Evolutionary conservation across 2,888 invertebrate genomes (phyloP).

Genomic region (Hydriomena furcata): DNA sequence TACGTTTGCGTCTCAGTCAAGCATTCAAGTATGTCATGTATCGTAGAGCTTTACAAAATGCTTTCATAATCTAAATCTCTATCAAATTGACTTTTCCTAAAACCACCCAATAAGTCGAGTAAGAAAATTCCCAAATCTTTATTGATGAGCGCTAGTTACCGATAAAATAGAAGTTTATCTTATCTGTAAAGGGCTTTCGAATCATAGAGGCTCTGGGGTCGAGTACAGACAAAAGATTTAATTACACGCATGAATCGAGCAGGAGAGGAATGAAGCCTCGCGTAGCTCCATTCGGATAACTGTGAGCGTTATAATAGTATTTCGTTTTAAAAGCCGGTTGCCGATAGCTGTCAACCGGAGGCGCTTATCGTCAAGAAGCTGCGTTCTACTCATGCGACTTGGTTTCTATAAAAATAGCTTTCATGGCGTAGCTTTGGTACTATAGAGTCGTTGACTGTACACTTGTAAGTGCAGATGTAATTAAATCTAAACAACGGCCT

Average conservation of each 20-base stretch:
- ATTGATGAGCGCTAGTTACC: conserved; percentile 59
- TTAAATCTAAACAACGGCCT: too few relatives aligned
- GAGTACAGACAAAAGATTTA: conserved; percentile 78
- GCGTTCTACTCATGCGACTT: too few relatives aligned
- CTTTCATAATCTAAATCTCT: conserved; percentile 5
- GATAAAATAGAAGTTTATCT: conserved; percentile 45
- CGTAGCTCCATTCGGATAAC: conserved; percentile 56
- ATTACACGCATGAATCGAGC: conserved; percentile 83
- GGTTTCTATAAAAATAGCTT: too few relatives aligned
- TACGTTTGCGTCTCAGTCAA: too few relatives aligned
- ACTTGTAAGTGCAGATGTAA: too few relatives aligned
- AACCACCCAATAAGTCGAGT: conserved; percentile 55
- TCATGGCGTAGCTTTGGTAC: too few relatives aligned
- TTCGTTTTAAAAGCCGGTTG: neutral
- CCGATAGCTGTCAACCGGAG: neutral
- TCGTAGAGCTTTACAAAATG: neutral
- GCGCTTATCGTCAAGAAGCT: too few relatives aligned
- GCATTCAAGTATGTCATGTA: too few relatives aligned
- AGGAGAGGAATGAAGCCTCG: conserved; percentile 39
- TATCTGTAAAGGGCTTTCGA: conserved; percentile 60
- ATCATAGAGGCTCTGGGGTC: conserved; percentile 50
- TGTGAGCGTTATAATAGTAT: conserved; percentile 33
- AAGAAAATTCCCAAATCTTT: conserved; percentile 56
- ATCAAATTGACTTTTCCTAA: conserved; percentile 17
- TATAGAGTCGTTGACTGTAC: too few relatives aligned